phyloP scores from a whole-genome alignment of 2,888 invertebrate genomes.

The Blomia tropicalis region DNA sequence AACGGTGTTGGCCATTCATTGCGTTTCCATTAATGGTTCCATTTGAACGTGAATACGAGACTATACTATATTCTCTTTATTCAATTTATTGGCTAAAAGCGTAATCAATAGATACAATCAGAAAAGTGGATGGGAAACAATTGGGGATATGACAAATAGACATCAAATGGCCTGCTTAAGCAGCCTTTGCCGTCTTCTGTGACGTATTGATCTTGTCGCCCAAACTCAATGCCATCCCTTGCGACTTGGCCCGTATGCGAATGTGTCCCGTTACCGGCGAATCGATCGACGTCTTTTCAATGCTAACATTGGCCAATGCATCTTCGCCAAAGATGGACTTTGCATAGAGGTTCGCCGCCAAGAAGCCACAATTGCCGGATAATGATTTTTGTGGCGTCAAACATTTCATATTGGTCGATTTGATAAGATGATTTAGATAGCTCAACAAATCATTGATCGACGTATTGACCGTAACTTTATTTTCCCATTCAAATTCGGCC shows the following conservation, averaged over 20 bases:
- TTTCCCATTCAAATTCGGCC: conserved; percentile 99
- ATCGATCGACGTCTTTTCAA: conserved; percentile 62
- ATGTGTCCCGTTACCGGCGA: conserved; percentile 91
- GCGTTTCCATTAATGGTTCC: too few relatives aligned
- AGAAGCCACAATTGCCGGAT: conserved; percentile 93
- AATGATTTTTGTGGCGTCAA: conserved; percentile 92
- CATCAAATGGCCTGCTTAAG: neutral
- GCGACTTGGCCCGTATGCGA: conserved; percentile 87
- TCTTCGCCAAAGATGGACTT: conserved; percentile 96
- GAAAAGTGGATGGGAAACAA: neutral
- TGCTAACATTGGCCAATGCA: conserved; percentile 93
- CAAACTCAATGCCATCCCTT: conserved; percentile 96
- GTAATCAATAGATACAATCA: too few relatives aligned
- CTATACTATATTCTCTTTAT: too few relatives aligned
- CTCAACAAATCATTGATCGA: conserved; percentile 76
- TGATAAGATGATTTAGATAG: conserved; percentile 75
- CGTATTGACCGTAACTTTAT: conserved; percentile 87
- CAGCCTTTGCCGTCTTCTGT: conserved; percentile 46
- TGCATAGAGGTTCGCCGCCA: conserved; percentile 99
- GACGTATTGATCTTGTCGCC: conserved; percentile 95
- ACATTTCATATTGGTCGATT: conserved; percentile 96
- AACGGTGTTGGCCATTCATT: too few relatives aligned
- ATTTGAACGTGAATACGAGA: too few relatives aligned
- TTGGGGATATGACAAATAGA: neutral
- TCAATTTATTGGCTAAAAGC: too few relatives aligned